Base-by-base conservation (phyloP, 2,113 vertebrate species). In the Macroglossus sobrinus region DNA sequence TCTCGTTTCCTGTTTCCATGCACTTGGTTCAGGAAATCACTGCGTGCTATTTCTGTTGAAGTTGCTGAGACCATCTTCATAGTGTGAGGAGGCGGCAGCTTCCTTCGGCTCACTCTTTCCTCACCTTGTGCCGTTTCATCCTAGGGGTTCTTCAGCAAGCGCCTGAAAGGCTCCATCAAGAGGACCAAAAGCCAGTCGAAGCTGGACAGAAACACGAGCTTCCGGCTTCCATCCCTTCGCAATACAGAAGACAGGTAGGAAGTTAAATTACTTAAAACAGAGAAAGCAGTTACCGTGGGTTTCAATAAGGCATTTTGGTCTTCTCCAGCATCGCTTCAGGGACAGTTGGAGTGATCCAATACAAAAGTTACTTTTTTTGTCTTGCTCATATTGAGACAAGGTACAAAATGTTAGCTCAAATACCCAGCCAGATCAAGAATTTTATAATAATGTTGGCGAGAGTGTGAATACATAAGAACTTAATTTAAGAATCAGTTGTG, bases 101-200 rank as follows among this genome's bases (percentile, higher is more conserved):
- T 40, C 57, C 5, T 40, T 21, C 71, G 8, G 16, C 75, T 95
- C 79, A 43, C 35, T 45, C 2, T 57, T 94, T 97, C 93, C 96
- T 82, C 94, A 61, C 68, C 18, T 28, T 98, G 87, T 98, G 81
- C 33, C 61, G 97, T 98, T 97, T 97, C 40, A 14, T 97, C 98
- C 66, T 94, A 99, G 99, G 99, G 99, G 9, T 99, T 99, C 97
- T 99, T 99, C 98, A 99, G 99, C 94, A 99, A 99, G 97, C 99
- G 99, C 71, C 99, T 99, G 79, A 99, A 99, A 98, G 99, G 99
- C 22, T 99, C 99, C 95, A 99, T 99, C 98, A 99, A 99, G 98
- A 99, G 99, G 96, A 99, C 99, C 7, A 99, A 99, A 98, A 99
- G 99, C 96, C 99, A 99, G 53, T 99, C 99, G 64, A 99, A 99